Conservation (phyloP, 1,140 invertebrate species). For the Brachystomella parvula region DNA sequence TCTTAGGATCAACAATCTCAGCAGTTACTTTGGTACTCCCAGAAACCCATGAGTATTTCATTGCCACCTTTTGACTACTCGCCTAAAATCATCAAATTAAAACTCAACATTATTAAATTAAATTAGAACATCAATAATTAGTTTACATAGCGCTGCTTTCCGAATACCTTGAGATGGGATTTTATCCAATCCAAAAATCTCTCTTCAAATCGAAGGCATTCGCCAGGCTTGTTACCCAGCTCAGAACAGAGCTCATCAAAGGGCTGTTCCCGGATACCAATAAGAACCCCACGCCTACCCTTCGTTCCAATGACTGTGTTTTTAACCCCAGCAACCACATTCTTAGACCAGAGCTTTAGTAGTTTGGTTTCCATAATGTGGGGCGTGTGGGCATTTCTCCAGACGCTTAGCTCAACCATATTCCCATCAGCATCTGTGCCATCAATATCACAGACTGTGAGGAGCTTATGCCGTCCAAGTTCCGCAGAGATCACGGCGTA, state of each 20-base stretch:
- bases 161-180: background rate
- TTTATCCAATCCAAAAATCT: background rate
- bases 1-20: background rate
- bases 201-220: background rate
- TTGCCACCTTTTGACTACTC: background rate
- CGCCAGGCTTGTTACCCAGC: background rate
- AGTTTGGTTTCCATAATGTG: background rate
- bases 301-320: background rate
- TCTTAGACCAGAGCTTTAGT: background rate
- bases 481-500: background rate
- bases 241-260: background rate
- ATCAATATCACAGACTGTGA: background rate
- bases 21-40: background rate
- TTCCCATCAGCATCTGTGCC: background rate
- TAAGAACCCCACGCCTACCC: background rate
- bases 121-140: no score
- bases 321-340: background rate
- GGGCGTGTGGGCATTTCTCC: background rate
- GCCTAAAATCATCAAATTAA: background rate
- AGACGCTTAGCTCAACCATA: background rate
- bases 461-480: background rate
- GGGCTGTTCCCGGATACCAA: background rate
- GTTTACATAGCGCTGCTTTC: background rate
- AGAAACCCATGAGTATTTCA: background rate
- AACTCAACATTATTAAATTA: no score